These are phyloP conservation scores for Pelagia noctiluca DNA, from an alignment of 30 jellyfish, hydroid and myxozoan species.

Conservation along the genomic window DNA sequence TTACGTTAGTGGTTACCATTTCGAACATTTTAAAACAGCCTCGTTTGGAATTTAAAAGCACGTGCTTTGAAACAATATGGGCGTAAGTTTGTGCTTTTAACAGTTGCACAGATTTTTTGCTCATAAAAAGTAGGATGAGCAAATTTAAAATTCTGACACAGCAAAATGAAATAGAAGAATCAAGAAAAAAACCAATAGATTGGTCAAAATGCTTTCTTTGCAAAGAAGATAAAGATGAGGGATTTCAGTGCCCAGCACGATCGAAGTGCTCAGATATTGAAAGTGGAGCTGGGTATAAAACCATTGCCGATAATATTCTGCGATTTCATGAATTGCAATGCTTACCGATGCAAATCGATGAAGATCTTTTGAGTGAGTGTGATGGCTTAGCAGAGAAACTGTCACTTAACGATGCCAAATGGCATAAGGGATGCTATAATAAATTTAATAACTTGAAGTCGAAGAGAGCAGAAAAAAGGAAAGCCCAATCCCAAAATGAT, in stretches of 20 bases:
- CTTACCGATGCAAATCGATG: not conserved
- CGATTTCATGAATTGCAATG: not conserved
- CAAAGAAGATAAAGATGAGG: not conserved
- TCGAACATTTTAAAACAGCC: not conserved
- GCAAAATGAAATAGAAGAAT: not conserved
- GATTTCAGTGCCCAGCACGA: conserved; percentile 3
- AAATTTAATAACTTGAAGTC: not conserved
- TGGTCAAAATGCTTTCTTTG: not conserved
- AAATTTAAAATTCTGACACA: not conserved
- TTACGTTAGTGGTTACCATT: too few relatives aligned
- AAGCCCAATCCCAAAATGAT: not conserved
- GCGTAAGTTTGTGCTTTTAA: not conserved
- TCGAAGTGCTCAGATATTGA: not conserved
- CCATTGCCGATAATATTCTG: not conserved
- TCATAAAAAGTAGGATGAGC: not conserved
- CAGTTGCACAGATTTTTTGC: not conserved
- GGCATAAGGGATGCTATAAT: conserved; percentile 5
- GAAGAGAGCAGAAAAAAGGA: conserved; percentile 5
- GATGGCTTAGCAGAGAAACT: not conserved
- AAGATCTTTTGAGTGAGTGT: not conserved
- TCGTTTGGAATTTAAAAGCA: not conserved
- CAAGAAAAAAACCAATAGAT: not conserved
- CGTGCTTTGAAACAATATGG: not conserved
- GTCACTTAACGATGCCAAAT: not conserved
- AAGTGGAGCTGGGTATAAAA: not conserved